Evolutionary conservation across 2,113 vertebrate genomes (phyloP).

Genomic region (Myotis brandtii): DNA sequence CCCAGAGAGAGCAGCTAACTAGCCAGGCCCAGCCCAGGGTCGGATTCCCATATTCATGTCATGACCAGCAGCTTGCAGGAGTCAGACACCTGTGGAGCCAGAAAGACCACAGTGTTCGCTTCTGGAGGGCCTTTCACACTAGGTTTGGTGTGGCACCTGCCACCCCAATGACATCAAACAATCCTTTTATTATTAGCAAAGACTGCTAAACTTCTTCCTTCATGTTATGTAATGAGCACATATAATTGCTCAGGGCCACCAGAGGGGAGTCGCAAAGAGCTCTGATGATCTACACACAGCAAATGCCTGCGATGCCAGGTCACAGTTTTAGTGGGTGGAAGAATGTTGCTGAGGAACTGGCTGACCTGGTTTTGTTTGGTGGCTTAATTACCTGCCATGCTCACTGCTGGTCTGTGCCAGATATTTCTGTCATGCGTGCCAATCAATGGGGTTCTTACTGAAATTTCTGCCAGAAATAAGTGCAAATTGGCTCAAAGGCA

Average conservation of each 20-base stretch:
- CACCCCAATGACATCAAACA: not conserved
- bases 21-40: not conserved
- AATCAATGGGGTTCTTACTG: not conserved
- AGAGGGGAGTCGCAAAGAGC: not conserved
- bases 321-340: not conserved
- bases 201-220: not conserved
- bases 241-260: not conserved
- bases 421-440: not conserved
- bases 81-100: not conserved
- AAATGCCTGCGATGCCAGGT: not conserved
- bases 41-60: not conserved
- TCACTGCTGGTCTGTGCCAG: not conserved
- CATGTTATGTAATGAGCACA: not conserved
- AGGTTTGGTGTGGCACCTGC: not conserved
- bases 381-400: not conserved
- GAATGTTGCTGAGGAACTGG: not conserved
- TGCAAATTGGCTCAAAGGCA: constrained; percentile 5
- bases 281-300: not conserved
- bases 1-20: not conserved
- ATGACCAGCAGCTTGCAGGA: not conserved
- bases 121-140: not conserved
- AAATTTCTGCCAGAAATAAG: constrained; percentile 28
- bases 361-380: not conserved
- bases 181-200: not conserved
- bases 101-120: not conserved